These are phyloP conservation scores for Tamandua tetradactyla DNA, from an alignment of 2,797 vertebrate genomes.

Conservation along the genomic window DNA sequence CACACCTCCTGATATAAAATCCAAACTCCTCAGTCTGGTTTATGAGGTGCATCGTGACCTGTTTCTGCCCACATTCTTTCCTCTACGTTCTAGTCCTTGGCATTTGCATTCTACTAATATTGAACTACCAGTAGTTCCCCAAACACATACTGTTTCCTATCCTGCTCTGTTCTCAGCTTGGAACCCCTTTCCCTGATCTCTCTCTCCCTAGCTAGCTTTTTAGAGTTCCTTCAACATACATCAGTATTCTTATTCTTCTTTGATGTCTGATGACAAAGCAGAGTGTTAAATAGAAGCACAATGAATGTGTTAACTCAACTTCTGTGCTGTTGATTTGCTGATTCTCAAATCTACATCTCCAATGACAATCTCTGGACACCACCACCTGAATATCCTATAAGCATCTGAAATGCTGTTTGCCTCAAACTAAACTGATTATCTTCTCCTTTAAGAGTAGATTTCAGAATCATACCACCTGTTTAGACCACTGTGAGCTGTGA, in stretches of 20 bases:
- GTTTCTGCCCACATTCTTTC: neutral
- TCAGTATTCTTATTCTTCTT: conserved; percentile 34
- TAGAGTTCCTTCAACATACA: conserved; percentile 5
- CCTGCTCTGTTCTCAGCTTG: neutral
- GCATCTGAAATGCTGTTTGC: neutral
- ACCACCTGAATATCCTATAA: neutral
- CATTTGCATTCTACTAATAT: neutral
- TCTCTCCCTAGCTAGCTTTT: neutral
- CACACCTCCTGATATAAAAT: neutral
- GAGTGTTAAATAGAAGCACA: neutral
- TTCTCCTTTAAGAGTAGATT: neutral
- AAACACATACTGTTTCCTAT: neutral
- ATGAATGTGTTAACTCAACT: neutral
- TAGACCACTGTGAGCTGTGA: neutral
- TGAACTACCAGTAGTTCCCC: neutral
- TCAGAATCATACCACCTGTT: neutral
- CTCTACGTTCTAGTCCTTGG: neutral
- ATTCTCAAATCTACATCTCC: neutral
- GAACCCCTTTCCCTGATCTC: neutral
- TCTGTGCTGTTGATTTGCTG: conserved; percentile 14
- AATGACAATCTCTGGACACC: neutral
- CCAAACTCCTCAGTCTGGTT: neutral
- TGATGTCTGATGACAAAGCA: conserved; percentile 16
- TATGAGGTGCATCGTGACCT: neutral
- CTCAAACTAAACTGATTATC: conserved; percentile 38